phyloP scores from a whole-genome alignment of 2,888 invertebrate species.

The Dascillus cervinus region DNA sequence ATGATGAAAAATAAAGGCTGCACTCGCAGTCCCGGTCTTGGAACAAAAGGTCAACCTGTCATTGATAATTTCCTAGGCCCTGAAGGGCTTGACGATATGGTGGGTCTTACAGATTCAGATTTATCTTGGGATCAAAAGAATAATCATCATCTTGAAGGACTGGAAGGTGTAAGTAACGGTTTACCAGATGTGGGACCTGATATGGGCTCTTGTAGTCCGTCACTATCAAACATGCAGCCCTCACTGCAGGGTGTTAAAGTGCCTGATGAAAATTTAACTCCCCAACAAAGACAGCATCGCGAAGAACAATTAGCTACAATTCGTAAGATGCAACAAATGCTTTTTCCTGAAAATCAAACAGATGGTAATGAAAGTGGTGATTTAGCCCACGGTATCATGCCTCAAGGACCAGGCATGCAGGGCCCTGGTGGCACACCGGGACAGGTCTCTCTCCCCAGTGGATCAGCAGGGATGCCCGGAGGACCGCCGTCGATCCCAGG shows the following conservation, averaged over 20 bases:
- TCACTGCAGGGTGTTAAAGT: constrained; percentile 74
- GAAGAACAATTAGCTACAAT: constrained; percentile 89
- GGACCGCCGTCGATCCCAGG: too few species aligned
- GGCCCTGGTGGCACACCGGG: too few species aligned
- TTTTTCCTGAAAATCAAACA: constrained; percentile 71
- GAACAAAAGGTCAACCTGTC: constrained; percentile 37
- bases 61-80: constrained; percentile 39
- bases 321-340: constrained; percentile 85
- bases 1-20: constrained; percentile 67
- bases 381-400: constrained; percentile 13
- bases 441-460: too few species aligned
- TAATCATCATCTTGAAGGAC: constrained; percentile 37
- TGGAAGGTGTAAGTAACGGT: constrained; percentile 41
- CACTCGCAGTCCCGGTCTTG: constrained; percentile 48
- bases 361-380: constrained; percentile 23
- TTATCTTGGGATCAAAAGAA: constrained; percentile 47
- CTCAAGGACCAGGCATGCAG: too few species aligned
- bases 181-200: constrained; percentile 39
- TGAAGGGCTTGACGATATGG: constrained; percentile 42
- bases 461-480: too few species aligned
- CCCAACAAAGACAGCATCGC: constrained; percentile 88
- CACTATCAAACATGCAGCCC: constrained; percentile 48
- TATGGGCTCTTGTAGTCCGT: constrained; percentile 47
- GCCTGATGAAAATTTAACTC: constrained; percentile 92
- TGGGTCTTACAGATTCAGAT: constrained; percentile 38